Evolutionary conservation across 2,797 vertebrate species (phyloP), one percentile per base, ranked within the genome.

Genomic region (Arnoldichthys spilopterus): DNA sequence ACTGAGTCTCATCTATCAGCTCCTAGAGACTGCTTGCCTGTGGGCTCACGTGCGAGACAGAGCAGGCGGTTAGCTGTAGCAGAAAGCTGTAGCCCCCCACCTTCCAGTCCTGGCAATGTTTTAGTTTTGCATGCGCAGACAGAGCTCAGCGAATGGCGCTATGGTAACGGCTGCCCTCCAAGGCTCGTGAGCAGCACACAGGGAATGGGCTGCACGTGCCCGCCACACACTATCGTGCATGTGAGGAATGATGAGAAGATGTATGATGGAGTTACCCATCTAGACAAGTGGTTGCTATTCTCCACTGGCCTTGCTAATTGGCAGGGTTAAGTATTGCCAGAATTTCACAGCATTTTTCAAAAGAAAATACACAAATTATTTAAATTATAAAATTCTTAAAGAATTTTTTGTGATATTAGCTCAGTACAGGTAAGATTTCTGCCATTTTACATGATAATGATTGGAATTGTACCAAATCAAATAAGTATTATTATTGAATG

Each of bases 231-330:
- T 34, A 58, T 20, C 40, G 47, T 24, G 53, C 77, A 56, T 13
- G 45, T 51, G 67, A n/a, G 47, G 63, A 9, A 30, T 7, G 24
- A 49, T 32, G 22, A 3, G 66, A 49, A n/a, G 22, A 63, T 9
- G 20, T 49, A 18, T 37, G 45, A 72, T 30, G 28, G 12, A 61
- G 5, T 77, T 49, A 62, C 58, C 58, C 16, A 62, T 40, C 54
- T 51, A 26, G 54, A 76, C n/a, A 68, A 26, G 32, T 13, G 4
- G 40, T 49, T 56, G 69, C 68, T 77, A 34, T 54, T 62, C 32
- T 53, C 24, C 34, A 30, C 24, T 24, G 37, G 43, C 20, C 20
- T 43, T 49, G 43, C 26, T 59, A 13, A 18, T 20, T 45, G 26
- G 40, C 49, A 45, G 12, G 22, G 51, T 22, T 8, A 24, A 9